These are phyloP conservation scores for Amiota communis DNA, from an alignment of 2,888 invertebrate species.

Conservation along the genomic window DNA sequence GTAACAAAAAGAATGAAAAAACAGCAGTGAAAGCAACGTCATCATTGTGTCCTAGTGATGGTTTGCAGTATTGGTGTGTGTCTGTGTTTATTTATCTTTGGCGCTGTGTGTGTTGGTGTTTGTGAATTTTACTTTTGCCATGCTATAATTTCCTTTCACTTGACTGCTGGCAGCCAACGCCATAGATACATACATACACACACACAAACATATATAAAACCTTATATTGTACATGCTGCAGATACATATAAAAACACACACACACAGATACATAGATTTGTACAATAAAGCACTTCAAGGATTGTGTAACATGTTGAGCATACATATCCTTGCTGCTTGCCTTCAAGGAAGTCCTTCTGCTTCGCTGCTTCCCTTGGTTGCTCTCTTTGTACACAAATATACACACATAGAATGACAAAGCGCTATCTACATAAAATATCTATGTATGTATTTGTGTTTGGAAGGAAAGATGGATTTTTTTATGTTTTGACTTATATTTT, in stretches of 20 bases:
- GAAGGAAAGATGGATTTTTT: not conserved
- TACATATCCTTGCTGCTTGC: conserved; percentile 32
- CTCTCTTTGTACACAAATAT: not conserved
- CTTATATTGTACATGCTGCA: too few species aligned
- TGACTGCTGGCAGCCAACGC: conserved; percentile 54
- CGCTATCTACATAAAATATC: too few species aligned
- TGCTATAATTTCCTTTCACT: conserved; percentile 64
- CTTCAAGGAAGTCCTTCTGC: conserved; percentile 1
- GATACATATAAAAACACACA: not conserved
- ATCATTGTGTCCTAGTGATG: conserved; percentile 43
- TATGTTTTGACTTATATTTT: conserved; percentile 47
- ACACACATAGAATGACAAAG: too few species aligned
- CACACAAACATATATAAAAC: conserved; percentile 32
- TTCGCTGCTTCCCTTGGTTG: conserved; percentile 21
- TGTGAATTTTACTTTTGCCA: conserved; percentile 36
- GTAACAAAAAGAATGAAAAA: too few species aligned
- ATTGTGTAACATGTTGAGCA: conserved; percentile 61
- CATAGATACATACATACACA: conserved; percentile 50
- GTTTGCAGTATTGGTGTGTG: conserved; percentile 19
- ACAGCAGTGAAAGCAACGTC: conserved; percentile 15
- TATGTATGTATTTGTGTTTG: too few species aligned
- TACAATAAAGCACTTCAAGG: conserved; percentile 47
- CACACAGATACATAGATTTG: conserved; percentile 49
- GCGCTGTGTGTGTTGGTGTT: conserved; percentile 21
- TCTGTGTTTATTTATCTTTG: conserved; percentile 5